phyloP scores from a whole-genome alignment of 2,888 invertebrate genomes.

The Phyllotreta striolata region DNA sequence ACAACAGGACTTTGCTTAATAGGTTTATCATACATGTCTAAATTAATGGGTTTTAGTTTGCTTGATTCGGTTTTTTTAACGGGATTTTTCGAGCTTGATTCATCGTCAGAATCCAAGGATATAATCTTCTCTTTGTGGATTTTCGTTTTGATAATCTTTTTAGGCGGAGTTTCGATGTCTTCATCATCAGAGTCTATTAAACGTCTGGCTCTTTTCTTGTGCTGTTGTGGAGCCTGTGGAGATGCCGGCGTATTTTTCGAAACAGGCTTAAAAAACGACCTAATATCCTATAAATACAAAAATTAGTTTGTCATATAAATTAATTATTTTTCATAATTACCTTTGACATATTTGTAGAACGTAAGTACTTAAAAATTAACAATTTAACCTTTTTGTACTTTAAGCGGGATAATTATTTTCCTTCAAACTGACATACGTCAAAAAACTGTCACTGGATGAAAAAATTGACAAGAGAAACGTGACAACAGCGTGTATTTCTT shows the following conservation, averaged over 20 bases:
- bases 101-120: conserved; percentile 50
- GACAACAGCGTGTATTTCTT: no score
- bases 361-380: no score
- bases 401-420: background rate
- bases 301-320: conserved; percentile 4
- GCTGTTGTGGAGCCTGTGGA: conserved; percentile 45
- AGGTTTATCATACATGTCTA: conserved; percentile 67
- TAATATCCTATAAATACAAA: conserved; percentile 67
- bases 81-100: conserved; percentile 41
- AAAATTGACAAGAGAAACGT: no score
- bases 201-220: conserved; percentile 52
- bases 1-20: conserved; percentile 64
- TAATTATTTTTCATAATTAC: background rate
- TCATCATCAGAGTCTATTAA: conserved; percentile 64
- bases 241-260: conserved; percentile 50
- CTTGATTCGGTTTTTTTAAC: conserved; percentile 58
- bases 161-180: conserved; percentile 67
- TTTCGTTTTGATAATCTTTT: conserved; percentile 42
- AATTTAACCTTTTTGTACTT: background rate
- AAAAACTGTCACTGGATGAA: no score
- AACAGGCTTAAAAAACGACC: conserved; percentile 66
- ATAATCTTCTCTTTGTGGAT: conserved; percentile 44
- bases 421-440: no score
- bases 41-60: conserved; percentile 61
- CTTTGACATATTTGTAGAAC: conserved; percentile 26